Evolutionary conservation across 1,140 invertebrate genomes (phyloP), one percentile per base, ranked within the genome.

Genomic region (Drosophila mayri): DNA sequence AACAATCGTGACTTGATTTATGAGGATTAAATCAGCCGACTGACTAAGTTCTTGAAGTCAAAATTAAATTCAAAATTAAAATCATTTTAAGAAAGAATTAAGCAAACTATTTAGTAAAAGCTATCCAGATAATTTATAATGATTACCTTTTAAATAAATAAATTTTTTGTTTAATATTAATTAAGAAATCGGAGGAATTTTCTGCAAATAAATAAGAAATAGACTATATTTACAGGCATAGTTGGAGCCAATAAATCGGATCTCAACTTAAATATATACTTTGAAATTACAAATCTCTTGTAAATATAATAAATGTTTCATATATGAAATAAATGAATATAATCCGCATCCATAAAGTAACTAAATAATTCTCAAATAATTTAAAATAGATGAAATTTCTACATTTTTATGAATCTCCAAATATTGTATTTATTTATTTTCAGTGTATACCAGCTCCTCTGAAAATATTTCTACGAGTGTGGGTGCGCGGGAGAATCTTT

Each of bases 401-500:
- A 9, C 0, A 8, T 30, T 30, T 30, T 30, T 0, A 30, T 28
- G 4, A 25, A 4, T 40, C 25, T 25, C 11, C 10, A 10, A 40
- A 7, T 6, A 14, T 40, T 35, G 9, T 1, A 10, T n/a, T 64
- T 22, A 25, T 12, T 22, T 61, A n/a, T 46, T 40, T 14, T 35
- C 28, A 35, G 35, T 68, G 61, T 22, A 35, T 11, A 68, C 43
- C 40, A 43, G 46, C 32, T 46, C 10, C 20, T 40, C 16, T 16
- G 37, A n/a, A 66, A 30, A 35, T 18, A 40, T 66, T 67, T 46
- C 46, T 37, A 32, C 18, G 32, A 28, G 54, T 18, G 20, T 50
- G 68, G 32, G 35, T n/a, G 49, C 28, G 43, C 47, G 41, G 37
- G n/a, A 28, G 37, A 28, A 46, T 71, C 64, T 73, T 62, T 80